Evolutionary conservation across 2,888 invertebrate genomes (phyloP).

Genomic region (Oxystoma pomonae): DNA sequence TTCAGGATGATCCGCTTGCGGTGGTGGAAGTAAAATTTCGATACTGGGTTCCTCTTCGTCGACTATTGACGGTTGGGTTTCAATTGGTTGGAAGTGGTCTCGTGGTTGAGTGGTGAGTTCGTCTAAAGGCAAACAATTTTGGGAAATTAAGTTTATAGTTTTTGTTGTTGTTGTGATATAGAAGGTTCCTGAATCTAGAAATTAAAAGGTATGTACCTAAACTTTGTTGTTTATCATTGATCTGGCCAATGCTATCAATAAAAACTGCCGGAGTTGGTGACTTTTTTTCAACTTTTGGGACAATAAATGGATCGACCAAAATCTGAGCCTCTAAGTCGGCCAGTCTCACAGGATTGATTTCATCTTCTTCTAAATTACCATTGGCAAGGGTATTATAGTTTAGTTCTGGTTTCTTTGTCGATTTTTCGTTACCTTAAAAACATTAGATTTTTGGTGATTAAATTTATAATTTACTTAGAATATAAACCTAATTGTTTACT

Average conservation of each 20-base stretch:
- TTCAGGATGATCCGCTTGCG: not conserved
- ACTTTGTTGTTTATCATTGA: too few relatives aligned
- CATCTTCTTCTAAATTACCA: constrained; percentile 16
- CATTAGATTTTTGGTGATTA: too few relatives aligned
- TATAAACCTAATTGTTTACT: too few relatives aligned
- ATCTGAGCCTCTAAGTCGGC: constrained; percentile 43
- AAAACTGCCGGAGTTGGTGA: too few relatives aligned
- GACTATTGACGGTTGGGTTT: not conserved
- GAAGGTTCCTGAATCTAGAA: too few relatives aligned
- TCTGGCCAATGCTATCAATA: too few relatives aligned
- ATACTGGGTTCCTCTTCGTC: not conserved
- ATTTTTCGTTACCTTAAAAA: not conserved
- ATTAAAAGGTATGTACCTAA: too few relatives aligned
- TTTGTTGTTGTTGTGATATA: too few relatives aligned
- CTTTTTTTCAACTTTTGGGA: too few relatives aligned
- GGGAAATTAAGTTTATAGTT: too few relatives aligned
- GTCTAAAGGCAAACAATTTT: not conserved
- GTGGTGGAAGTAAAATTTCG: not conserved
- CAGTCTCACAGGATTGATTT: constrained; percentile 30
- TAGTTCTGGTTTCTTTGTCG: constrained; percentile 6
- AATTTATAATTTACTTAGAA: too few relatives aligned
- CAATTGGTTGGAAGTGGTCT: not conserved
- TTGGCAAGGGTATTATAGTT: constrained; percentile 33
- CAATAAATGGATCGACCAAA: constrained; percentile 21
- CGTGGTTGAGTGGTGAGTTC: not conserved